Evolutionary conservation across 2,888 invertebrate species (phyloP).

Genomic region (Xestia ashworthii): DNA sequence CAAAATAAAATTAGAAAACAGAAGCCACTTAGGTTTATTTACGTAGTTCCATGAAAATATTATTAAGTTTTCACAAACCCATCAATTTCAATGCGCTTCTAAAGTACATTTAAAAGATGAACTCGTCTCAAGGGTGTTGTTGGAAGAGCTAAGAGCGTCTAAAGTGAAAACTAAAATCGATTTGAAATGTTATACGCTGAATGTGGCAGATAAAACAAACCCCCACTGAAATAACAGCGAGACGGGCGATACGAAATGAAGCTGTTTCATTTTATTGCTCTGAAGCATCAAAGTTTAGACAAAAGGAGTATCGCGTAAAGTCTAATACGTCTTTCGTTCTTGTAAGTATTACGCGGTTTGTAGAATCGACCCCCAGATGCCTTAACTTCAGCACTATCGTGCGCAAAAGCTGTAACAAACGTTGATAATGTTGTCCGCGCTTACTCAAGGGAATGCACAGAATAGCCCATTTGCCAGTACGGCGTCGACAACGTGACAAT

Average conservation of each 20-base stretch:
- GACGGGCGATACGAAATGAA: constrained; percentile 46
- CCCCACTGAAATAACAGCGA: constrained; percentile 42
- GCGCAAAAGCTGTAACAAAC: constrained; percentile 72
- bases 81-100: constrained; percentile 53
- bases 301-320: constrained; percentile 37
- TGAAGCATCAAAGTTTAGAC: constrained; percentile 41
- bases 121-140: constrained; percentile 55
- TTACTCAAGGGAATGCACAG: constrained; percentile 68
- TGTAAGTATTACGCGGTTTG: constrained; percentile 60
- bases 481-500: constrained; percentile 73
- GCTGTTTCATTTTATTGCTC: constrained; percentile 50
- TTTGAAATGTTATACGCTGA: constrained; percentile 57
- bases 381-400: constrained; percentile 66
- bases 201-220: constrained; percentile 51
- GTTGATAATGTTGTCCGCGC: constrained; percentile 74
- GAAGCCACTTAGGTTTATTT: constrained; percentile 12
- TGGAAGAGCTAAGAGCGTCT: constrained; percentile 58
- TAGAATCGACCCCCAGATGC: constrained; percentile 67
- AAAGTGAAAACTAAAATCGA: constrained; percentile 59
- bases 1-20: not conserved
- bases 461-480: constrained; percentile 73
- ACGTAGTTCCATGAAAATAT: constrained; percentile 27
- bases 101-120: constrained; percentile 54
- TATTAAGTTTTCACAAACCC: constrained; percentile 32
- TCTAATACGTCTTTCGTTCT: constrained; percentile 51